phyloP scores from a whole-genome alignment of 1,140 invertebrate genomes.

The Carposina sasakii region DNA sequence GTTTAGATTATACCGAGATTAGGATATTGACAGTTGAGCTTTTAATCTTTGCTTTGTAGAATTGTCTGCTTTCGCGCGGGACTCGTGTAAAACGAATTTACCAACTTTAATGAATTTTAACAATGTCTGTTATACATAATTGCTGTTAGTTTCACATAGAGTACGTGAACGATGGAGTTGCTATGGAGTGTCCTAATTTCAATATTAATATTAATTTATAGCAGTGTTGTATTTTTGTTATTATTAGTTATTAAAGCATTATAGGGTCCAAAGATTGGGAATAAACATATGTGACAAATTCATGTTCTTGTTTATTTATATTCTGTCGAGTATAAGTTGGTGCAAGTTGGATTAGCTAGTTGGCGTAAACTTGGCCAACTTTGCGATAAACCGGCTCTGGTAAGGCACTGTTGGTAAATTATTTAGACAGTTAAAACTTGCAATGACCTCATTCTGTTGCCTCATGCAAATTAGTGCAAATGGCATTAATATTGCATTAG shows the following conservation, averaged over 20 bases:
- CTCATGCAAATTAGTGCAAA: conserved; percentile 48
- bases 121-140: conserved; percentile 1
- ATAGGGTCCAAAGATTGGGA: conserved; percentile 75
- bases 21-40: conserved; percentile 59
- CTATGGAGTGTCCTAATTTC: conserved; percentile 46
- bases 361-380: conserved; percentile 27
- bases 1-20: conserved; percentile 56
- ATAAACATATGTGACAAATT: conserved; percentile 72
- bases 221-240: conserved; percentile 71
- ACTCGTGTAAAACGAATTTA: conserved; percentile 52
- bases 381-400: neutral
- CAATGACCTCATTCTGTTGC: conserved; percentile 44
- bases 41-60: conserved; percentile 62
- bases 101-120: neutral
- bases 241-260: conserved; percentile 73
- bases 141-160: neutral
- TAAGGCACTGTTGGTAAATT: conserved; percentile 35
- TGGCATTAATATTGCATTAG: conserved; percentile 60
- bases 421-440: conserved; percentile 57
- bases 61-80: conserved; percentile 46
- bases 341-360: no score
- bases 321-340: no score
- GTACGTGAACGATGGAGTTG: conserved; percentile 20
- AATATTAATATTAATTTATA: conserved; percentile 49
- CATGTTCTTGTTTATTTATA: conserved; percentile 58